Evolutionary conservation across 2,888 invertebrate species (phyloP).

Genomic region (Limnephilus auricula): DNA sequence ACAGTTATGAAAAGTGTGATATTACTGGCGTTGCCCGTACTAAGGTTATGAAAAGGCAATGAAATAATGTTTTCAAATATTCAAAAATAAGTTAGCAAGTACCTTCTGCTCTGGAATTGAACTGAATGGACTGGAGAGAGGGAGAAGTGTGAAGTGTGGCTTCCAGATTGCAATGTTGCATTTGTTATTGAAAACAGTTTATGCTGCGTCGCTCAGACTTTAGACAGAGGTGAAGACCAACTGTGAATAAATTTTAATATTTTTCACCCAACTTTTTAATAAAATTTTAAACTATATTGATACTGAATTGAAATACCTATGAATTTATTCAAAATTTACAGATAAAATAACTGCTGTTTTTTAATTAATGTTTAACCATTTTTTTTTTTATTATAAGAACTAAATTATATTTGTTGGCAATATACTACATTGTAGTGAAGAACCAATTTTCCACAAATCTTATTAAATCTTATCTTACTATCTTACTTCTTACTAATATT

Average conservation of each 20-base stretch:
- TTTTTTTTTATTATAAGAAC: too few species aligned
- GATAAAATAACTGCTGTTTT: neutral
- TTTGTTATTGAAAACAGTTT: neutral
- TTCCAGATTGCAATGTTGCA: neutral
- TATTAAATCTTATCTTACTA: too few species aligned
- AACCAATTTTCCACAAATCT: too few species aligned
- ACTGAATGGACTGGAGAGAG: neutral
- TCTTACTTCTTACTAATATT: too few species aligned
- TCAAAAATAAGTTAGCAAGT: neutral
- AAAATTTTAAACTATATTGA: neutral
- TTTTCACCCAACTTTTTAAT: neutral
- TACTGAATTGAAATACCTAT: neutral
- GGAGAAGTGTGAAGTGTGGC: neutral
- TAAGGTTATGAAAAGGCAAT: neutral
- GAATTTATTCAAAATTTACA: neutral
- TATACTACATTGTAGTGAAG: too few species aligned
- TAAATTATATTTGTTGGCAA: too few species aligned
- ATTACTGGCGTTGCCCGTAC: neutral
- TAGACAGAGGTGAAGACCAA: neutral
- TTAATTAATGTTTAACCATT: too few species aligned
- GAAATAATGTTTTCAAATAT: neutral
- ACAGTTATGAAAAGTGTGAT: neutral
- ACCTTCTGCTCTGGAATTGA: neutral
- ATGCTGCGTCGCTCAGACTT: neutral
- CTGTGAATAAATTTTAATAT: neutral